A percentile compares a stretch with the other conserved stretches of the same genome.
phyloP scores from a whole-genome alignment of 2,888 invertebrate genomes.

The Andrena bucephala region DNA sequence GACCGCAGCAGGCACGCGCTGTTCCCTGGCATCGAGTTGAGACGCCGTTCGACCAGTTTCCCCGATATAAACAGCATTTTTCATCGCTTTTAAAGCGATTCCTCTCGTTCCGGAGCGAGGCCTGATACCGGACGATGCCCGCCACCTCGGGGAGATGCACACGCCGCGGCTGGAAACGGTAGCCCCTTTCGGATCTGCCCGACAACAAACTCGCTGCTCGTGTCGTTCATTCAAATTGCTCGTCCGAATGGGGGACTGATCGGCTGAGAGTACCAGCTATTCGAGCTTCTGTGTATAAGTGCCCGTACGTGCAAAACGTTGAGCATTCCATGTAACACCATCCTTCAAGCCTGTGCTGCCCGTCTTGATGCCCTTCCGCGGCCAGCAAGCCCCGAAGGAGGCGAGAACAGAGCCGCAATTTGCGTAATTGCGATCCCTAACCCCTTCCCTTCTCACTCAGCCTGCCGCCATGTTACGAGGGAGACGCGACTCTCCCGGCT shows the following conservation, averaged over 20 bases:
- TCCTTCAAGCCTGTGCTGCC: slow-evolving; percentile 39
- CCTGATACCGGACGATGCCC: slow-evolving; percentile 31
- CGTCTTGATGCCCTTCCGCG: slow-evolving; percentile 62
- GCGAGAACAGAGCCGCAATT: slow-evolving; percentile 83
- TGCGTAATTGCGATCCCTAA: slow-evolving; percentile 81
- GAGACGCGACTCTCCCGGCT: slow-evolving; percentile 51
- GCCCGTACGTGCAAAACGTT: slow-evolving; percentile 35
- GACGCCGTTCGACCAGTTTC: slow-evolving; percentile 63
- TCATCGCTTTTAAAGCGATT: slow-evolving; percentile 58
- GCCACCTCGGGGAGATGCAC: slow-evolving; percentile 24
- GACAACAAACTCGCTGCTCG: slow-evolving; percentile 68
- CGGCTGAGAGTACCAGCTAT: background rate
- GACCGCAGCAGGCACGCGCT: slow-evolving; percentile 67
- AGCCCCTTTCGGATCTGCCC: slow-evolving; percentile 54
- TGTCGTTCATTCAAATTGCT: slow-evolving; percentile 66
- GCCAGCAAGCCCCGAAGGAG: slow-evolving; percentile 74
- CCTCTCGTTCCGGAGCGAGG: slow-evolving; percentile 48
- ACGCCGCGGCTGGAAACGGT: slow-evolving; percentile 49
- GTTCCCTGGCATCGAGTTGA: slow-evolving; percentile 39
- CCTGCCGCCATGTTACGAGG: slow-evolving; percentile 2
- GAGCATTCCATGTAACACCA: slow-evolving; percentile 60
- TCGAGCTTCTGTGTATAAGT: slow-evolving; percentile 7
- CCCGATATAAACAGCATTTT: slow-evolving; percentile 68
- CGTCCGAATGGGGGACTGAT: slow-evolving; percentile 14
- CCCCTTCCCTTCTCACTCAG: slow-evolving; percentile 2